These are phyloP conservation scores for Eucidaris tribuloides DNA, from an alignment of 35 echinoderm and acorn worm species.

Conservation along the genomic window DNA sequence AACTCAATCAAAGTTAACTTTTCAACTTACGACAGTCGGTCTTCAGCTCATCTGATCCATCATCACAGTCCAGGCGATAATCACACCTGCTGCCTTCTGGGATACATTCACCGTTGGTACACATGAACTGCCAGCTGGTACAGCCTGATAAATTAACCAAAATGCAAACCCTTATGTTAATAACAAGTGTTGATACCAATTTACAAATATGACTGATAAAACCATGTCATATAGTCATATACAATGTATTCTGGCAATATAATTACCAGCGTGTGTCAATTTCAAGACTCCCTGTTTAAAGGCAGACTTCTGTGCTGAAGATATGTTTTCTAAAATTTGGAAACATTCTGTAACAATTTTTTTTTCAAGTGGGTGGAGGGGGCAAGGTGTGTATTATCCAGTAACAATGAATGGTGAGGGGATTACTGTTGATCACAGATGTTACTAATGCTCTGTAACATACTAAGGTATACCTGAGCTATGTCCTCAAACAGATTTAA, in stretches of 20 bases:
- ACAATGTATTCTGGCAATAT: too few relatives aligned
- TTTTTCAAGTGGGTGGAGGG: too few relatives aligned
- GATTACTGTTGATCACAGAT: too few relatives aligned
- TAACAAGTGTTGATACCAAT: not conserved
- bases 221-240: not conserved
- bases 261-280: too few relatives aligned
- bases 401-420: too few relatives aligned
- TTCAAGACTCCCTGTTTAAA: not conserved
- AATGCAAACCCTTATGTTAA: too few relatives aligned
- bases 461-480: too few relatives aligned
- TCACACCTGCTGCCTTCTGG: slow-evolving; percentile 16
- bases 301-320: not conserved
- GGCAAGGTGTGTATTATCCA: too few relatives aligned
- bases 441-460: too few relatives aligned
- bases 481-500: too few relatives aligned
- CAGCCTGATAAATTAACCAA: slow-evolving; percentile 38
- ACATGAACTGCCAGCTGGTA: not conserved
- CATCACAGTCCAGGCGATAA: slow-evolving; percentile 51
- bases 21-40: slow-evolving; percentile 49
- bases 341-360: too few relatives aligned
- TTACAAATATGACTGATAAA: not conserved
- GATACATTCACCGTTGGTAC: slow-evolving; percentile 44
- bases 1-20: too few relatives aligned
- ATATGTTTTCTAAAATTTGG: not conserved
- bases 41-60: slow-evolving; percentile 44